phyloP scores from a whole-genome alignment of 2,888 invertebrate genomes.

The Drosophila quinaria region DNA sequence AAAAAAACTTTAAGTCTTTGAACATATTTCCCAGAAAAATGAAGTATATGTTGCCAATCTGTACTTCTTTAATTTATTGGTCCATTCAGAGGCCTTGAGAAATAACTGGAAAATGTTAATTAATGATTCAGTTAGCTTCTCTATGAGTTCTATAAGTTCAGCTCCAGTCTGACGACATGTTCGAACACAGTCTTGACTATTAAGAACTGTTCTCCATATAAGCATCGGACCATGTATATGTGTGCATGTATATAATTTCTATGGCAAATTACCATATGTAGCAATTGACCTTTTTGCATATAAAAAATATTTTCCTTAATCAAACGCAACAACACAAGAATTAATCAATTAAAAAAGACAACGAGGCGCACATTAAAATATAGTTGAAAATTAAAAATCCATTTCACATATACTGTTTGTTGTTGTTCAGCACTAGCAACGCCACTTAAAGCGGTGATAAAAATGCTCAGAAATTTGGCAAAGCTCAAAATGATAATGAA shows the following conservation, averaged over 20 bases:
- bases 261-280: slow-evolving; percentile 77
- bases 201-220: slow-evolving; percentile 32
- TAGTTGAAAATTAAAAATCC: slow-evolving; percentile 80
- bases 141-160: slow-evolving; percentile 7
- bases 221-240: slow-evolving; percentile 5
- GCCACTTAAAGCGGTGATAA: slow-evolving; percentile 36
- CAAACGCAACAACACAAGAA: slow-evolving; percentile 71
- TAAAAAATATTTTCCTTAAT: slow-evolving; percentile 74
- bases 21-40: background rate
- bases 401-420: slow-evolving; percentile 53
- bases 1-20: no score
- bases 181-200: slow-evolving; percentile 49
- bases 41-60: background rate
- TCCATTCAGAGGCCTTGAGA: background rate
- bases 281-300: slow-evolving; percentile 79
- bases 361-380: slow-evolving; percentile 67
- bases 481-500: slow-evolving; percentile 42
- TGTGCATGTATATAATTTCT: slow-evolving; percentile 15
- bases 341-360: slow-evolving; percentile 75
- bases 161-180: slow-evolving; percentile 23
- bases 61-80: background rate
- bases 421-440: slow-evolving; percentile 25
- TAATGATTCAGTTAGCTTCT: slow-evolving; percentile 5
- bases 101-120: slow-evolving; percentile 14
- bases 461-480: slow-evolving; percentile 23